Evolutionary conservation across 2,113 vertebrate species (phyloP).

Genomic region (Caloenas nicobarica): DNA sequence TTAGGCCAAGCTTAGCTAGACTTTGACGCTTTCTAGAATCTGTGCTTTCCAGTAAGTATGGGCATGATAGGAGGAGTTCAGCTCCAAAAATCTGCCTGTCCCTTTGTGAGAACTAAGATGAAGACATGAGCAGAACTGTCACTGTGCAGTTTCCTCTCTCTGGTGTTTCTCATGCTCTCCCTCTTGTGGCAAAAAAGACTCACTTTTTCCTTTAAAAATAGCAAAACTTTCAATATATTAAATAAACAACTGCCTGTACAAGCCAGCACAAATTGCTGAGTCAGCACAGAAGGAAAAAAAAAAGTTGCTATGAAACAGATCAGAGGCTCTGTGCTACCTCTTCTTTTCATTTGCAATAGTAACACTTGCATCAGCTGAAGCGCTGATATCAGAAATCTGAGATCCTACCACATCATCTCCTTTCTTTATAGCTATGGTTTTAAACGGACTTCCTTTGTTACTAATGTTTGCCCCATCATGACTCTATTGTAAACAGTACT

Average conservation of each 20-base stretch:
- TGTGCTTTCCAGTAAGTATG: neutral
- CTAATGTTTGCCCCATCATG: neutral
- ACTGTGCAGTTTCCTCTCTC: neutral
- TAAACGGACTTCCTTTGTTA: neutral
- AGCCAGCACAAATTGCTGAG: neutral
- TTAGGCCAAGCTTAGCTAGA: neutral
- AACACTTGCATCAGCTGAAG: neutral
- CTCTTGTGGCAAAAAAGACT: slow-evolving; percentile 38
- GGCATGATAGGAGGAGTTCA: neutral
- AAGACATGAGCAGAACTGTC: neutral
- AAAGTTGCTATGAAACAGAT: neutral
- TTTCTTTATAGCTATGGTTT: neutral
- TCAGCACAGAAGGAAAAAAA: neutral
- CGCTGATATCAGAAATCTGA: neutral
- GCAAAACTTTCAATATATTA: neutral
- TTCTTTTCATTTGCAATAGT: neutral
- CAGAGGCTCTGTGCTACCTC: neutral
- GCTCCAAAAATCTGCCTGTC: neutral
- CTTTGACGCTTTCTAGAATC: neutral
- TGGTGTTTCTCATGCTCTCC: neutral
- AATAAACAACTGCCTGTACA: neutral
- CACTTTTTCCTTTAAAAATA: neutral
- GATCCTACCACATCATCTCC: neutral
- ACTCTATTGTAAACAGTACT: neutral
- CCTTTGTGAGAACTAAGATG: neutral